Percentiles rank a stretch among this genome's conserved stretches.
These are phyloP conservation scores for Podabrus alpinus DNA, from an alignment of 2,888 invertebrate genomes.

Conservation along the genomic window DNA sequence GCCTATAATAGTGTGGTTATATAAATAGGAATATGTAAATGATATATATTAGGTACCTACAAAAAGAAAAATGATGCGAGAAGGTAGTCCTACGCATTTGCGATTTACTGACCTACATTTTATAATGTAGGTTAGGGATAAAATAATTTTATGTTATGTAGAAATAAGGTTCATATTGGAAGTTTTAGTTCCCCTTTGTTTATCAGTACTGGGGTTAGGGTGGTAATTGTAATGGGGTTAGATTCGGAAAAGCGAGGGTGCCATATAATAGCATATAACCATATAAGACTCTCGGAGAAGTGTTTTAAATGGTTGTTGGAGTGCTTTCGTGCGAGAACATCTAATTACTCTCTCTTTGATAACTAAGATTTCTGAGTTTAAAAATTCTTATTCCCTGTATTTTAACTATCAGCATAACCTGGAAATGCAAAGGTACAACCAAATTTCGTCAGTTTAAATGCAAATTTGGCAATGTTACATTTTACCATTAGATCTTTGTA, in stretches of 20 bases:
- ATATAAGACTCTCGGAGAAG: conserved; percentile 25
- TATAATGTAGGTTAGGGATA: conserved; percentile 32
- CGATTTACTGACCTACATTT: conserved; percentile 26
- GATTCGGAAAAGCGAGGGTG: conserved; percentile 25
- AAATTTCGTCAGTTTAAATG: neutral
- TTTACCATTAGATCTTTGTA: too few relatives aligned
- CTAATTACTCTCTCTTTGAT: neutral
- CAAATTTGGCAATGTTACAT: too few relatives aligned
- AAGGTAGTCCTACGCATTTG: neutral
- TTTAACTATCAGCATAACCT: neutral
- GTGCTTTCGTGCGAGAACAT: neutral
- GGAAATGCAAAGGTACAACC: neutral
- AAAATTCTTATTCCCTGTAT: neutral
- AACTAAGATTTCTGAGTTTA: neutral
- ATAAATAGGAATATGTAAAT: neutral
- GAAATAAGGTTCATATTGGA: conserved; percentile 26
- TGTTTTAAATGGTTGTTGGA: conserved; percentile 33
- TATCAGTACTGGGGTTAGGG: conserved; percentile 29
- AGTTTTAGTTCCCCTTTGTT: conserved; percentile 20
- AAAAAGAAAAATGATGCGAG: too few relatives aligned
- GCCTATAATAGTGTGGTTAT: too few relatives aligned
- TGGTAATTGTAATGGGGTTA: conserved; percentile 22
- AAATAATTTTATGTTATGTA: conserved; percentile 16
- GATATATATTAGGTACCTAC: too few relatives aligned
- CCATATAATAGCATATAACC: conserved; percentile 28